phyloP scores from a whole-genome alignment of 2,888 invertebrate genomes.

The Eilema depressum region DNA sequence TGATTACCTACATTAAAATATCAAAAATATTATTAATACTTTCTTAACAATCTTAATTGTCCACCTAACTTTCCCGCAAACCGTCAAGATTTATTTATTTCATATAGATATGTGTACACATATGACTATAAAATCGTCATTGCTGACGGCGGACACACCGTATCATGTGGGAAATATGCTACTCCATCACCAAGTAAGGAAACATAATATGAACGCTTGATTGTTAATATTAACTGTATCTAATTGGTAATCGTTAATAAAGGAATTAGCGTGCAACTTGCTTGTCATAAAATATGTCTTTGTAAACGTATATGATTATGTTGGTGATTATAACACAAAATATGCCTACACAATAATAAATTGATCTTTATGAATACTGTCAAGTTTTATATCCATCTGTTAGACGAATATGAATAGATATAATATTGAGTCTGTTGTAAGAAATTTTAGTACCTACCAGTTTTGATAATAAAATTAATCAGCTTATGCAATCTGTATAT shows the following conservation, averaged over 20 bases:
- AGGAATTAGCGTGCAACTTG: conserved; percentile 49
- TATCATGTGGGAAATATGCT: conserved; percentile 66
- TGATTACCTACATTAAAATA: no score
- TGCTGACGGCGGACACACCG: conserved; percentile 53
- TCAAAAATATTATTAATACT: no score
- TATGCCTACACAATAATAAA: conserved; percentile 26
- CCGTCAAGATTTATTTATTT: not conserved
- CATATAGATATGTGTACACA: conserved; percentile 1
- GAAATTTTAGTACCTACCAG: conserved; percentile 3
- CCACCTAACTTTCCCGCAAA: not conserved
- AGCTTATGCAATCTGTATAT: not conserved
- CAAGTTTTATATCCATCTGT: conserved; percentile 14
- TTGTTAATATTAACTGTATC: conserved; percentile 45
- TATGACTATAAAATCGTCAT: conserved; percentile 54
- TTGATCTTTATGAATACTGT: conserved; percentile 17
- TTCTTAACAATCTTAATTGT: no score
- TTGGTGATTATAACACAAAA: conserved; percentile 39
- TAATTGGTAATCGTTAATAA: conserved; percentile 51
- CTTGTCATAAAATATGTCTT: conserved; percentile 52
- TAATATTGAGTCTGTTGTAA: not conserved
- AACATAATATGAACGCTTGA: conserved; percentile 46
- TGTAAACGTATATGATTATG: conserved; percentile 36
- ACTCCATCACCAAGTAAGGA: conserved; percentile 53
- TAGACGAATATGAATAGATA: conserved; percentile 3
- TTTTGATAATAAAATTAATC: conserved; percentile 6